A percentile compares a stretch with the other conserved stretches of the same genome.
These are phyloP conservation scores for Endotricha flammealis DNA, from an alignment of 2,888 invertebrate genomes.

Conservation along the genomic window DNA sequence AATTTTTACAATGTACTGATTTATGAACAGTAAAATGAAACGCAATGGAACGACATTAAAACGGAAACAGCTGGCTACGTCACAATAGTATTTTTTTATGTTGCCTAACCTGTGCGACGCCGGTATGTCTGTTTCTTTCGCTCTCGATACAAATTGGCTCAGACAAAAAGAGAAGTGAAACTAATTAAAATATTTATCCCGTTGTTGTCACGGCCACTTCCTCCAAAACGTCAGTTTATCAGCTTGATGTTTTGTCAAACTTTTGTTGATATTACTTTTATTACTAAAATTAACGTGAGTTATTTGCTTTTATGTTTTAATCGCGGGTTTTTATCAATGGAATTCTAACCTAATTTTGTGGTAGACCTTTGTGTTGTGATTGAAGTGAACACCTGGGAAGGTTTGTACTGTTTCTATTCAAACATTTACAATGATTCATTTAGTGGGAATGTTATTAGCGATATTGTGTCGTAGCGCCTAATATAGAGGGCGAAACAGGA, in stretches of 20 bases:
- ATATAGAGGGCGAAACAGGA: constrained; percentile 51
- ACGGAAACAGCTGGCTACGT: constrained; percentile 43
- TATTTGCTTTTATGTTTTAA: constrained; percentile 34
- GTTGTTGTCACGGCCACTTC: constrained; percentile 32
- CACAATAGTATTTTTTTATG: constrained; percentile 24
- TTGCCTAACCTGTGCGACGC: constrained; percentile 27
- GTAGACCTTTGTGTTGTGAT: constrained; percentile 24
- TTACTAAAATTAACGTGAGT: constrained; percentile 41
- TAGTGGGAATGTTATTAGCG: constrained; percentile 61
- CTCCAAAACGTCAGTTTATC: constrained; percentile 50
- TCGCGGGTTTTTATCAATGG: constrained; percentile 59
- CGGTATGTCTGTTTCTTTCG: constrained; percentile 35
- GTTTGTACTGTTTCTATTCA: constrained; percentile 45
- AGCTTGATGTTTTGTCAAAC: constrained; percentile 59
- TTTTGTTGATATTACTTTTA: constrained; percentile 68
- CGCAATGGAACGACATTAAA: not conserved
- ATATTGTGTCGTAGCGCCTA: constrained; percentile 49
- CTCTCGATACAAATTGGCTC: not conserved
- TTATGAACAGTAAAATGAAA: not conserved
- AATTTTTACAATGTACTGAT: not conserved
- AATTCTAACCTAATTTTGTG: constrained; percentile 33
- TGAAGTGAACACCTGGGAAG: constrained; percentile 31
- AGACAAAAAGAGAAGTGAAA: constrained; percentile 20
- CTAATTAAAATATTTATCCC: constrained; percentile 19
- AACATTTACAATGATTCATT: constrained; percentile 63